Evolutionary conservation across 2,888 invertebrate genomes (phyloP).

Genomic region (Caenorhabditis sp.): DNA sequence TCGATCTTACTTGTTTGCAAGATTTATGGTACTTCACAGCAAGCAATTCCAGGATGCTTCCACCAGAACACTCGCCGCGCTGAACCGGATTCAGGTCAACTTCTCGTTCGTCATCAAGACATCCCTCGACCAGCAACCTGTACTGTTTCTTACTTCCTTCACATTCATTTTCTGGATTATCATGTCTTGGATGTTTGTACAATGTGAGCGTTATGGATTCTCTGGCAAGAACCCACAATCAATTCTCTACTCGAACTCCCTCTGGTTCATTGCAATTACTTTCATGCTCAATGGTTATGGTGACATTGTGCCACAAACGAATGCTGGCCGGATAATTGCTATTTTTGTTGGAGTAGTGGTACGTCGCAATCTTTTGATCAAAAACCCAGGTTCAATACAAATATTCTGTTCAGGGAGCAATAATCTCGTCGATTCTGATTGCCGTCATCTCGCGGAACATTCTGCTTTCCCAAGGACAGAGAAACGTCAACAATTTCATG

Average conservation of each 20-base stretch:
- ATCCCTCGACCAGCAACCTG: constrained; percentile 98
- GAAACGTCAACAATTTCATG: constrained; percentile 99
- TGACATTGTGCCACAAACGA: constrained; percentile 98
- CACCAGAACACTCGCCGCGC: constrained; percentile 87
- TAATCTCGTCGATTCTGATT: constrained; percentile 98
- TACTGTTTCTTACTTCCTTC: constrained; percentile 97
- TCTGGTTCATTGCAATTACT: constrained; percentile 87
- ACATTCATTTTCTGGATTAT: constrained; percentile 99
- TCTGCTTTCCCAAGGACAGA: constrained; percentile 97
- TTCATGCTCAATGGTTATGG: constrained; percentile 99
- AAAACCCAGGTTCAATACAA: neutral
- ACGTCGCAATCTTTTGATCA: constrained; percentile 85
- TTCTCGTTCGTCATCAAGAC: constrained; percentile 97
- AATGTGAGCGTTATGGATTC: constrained; percentile 89
- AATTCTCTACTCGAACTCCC: constrained; percentile 80
- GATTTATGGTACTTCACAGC: constrained; percentile 99
- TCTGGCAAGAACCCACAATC: constrained; percentile 72
- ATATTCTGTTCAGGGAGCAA: constrained; percentile 90
- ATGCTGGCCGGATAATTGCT: constrained; percentile 98
- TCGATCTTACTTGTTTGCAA: constrained; percentile 97
- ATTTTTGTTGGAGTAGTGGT: constrained; percentile 99
- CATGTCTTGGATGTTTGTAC: constrained; percentile 97
- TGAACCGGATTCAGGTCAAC: constrained; percentile 90
- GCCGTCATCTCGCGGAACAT: constrained; percentile 99
- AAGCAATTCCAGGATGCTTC: constrained; percentile 97